Base-by-base conservation (phyloP, 2,797 vertebrate genomes). In the Tamandua tetradactyla region DNA sequence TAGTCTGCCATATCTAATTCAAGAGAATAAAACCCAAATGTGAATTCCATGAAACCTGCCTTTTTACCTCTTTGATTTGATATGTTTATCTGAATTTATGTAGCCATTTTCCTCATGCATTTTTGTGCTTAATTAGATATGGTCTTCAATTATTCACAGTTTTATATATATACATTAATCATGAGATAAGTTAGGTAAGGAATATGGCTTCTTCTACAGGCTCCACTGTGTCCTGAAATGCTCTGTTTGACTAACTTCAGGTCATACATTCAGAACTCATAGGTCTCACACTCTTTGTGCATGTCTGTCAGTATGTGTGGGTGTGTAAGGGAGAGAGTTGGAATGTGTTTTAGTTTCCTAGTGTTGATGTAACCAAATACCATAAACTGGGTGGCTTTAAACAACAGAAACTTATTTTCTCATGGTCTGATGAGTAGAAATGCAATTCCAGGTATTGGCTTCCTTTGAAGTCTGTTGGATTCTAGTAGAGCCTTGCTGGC, bases 1-100 rank as follows among this genome's bases (percentile, higher is more conserved):
- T 47, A 55, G 20, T 27, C 32, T 91, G 32, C 15, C n/a, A 69
- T 75, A 74, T 83, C 71, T 4, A 61, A 12, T 61, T 72, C 61
- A 93, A 90, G 30, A 32, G 40, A 92, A 22, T 72, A 89, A 94
- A 27, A 55, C 59, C n/a, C 13, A 94, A 86, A 89, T 88, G 20
- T 49, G 35, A 47, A 49, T n/a, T 71, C 11, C 57, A 78, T 66
- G 17, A 66, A 59, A 55, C 25, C 25, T 59, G 27, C 32, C n/a
- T 23, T 35, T 68, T 86, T 76, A 40, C 35, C 25, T 71, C 23
- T 47, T 37, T 80, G 49, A 2, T 57, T 22, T 47, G 47, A 64
- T 91, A 23, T 80, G 9, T 32, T 23, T 93, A 32, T 47, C 42
- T 89, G n/a, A 93, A 89, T 78, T 86, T 86, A 49, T 44, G 7